Conservation (phyloP, 2,113 vertebrate species). For the Mobula hypostoma region DNA sequence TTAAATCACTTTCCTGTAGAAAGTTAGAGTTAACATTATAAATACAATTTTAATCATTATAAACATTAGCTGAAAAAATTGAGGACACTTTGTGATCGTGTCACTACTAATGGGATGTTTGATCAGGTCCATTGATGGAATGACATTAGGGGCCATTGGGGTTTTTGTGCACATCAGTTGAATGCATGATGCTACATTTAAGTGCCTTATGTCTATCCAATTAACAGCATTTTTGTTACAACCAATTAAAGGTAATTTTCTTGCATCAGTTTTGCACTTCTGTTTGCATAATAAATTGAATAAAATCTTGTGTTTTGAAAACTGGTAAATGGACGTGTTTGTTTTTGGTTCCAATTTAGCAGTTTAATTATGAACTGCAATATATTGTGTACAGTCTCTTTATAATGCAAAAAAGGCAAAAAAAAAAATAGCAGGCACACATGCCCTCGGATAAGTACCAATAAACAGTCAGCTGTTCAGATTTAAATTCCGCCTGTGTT, state of each 20-base stretch:
- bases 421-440: neutral
- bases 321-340: conserved; percentile 26
- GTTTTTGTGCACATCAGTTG: neutral
- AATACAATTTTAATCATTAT: neutral
- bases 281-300: conserved; percentile 20
- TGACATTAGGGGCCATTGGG: neutral
- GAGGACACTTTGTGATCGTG: neutral
- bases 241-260: conserved; percentile 29
- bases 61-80: neutral
- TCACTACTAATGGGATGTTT: neutral
- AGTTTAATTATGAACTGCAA: conserved; percentile 24
- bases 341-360: conserved; percentile 16
- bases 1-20: neutral
- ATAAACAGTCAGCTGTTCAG: conserved; percentile 3
- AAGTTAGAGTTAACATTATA: neutral
- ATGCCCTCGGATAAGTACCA: conserved; percentile 7
- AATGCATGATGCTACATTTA: neutral
- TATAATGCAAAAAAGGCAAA: neutral
- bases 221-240: neutral
- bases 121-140: neutral
- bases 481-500: neutral
- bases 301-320: conserved; percentile 17
- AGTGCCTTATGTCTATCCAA: neutral
- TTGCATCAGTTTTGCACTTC: neutral
- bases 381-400: neutral